Conservation (phyloP, 1,140 invertebrate species). For the Gonatopus flavifemur region DNA sequence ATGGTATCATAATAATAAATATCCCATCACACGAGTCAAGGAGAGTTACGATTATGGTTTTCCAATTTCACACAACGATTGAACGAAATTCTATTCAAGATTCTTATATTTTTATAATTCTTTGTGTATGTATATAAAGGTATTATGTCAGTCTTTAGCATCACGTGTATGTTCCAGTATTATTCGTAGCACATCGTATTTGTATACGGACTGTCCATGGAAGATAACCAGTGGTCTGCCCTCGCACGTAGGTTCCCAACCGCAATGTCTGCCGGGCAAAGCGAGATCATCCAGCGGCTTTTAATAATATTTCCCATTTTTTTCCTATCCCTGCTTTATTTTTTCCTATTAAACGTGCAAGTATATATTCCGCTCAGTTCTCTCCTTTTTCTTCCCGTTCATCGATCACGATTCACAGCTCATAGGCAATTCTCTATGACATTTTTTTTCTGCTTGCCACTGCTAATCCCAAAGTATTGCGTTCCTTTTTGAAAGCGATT, state of each 20-base stretch:
- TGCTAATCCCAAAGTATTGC: slow-evolving; percentile 46
- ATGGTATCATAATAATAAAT: too few species aligned
- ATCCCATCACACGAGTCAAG: too few species aligned
- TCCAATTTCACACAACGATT: too few species aligned
- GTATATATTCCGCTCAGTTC: too few species aligned
- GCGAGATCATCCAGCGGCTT: slow-evolving; percentile 28
- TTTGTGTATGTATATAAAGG: too few species aligned
- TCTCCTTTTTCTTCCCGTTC: neutral
- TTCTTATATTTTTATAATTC: too few species aligned
- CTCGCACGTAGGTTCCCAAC: slow-evolving; percentile 14
- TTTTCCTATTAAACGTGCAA: too few species aligned
- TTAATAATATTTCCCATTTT: slow-evolving; percentile 43
- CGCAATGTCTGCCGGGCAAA: neutral
- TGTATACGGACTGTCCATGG: slow-evolving; percentile 30
- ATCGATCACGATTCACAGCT: too few species aligned
- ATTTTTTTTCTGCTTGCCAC: slow-evolving; percentile 25
- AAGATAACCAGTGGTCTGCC: slow-evolving; percentile 34
- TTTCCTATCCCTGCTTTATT: slow-evolving; percentile 15
- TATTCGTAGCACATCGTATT: slow-evolving; percentile 16
- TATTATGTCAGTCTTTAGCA: too few species aligned
- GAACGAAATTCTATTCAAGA: too few species aligned
- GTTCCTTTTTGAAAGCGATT: slow-evolving; percentile 43
- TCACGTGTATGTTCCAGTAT: too few species aligned
- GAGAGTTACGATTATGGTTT: too few species aligned
- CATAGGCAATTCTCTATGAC: slow-evolving; percentile 35